Conservation (phyloP, 1,140 invertebrate genomes). For the Drosophila seguyi region DNA sequence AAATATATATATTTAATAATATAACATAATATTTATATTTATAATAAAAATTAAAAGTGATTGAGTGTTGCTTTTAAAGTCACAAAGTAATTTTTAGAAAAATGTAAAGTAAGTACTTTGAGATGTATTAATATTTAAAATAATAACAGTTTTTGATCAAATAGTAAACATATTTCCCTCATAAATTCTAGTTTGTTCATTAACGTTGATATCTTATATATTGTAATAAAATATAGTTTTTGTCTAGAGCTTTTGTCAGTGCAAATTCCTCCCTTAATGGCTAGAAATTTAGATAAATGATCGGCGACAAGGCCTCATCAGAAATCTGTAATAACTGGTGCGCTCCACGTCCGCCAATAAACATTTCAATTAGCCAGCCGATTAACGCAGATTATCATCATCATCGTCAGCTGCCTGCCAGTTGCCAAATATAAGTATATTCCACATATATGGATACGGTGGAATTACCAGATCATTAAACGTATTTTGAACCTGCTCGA, state of each 20-base stretch:
- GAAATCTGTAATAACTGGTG: conserved; percentile 38
- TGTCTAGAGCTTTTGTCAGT: not conserved
- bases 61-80: too few species aligned
- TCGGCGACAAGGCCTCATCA: conserved; percentile 34
- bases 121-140: too few species aligned
- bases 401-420: not conserved
- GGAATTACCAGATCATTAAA: conserved; percentile 65
- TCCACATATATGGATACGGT: conserved; percentile 13
- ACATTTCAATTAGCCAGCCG: conserved; percentile 56
- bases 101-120: too few species aligned
- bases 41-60: too few species aligned
- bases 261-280: conserved; percentile 14
- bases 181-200: too few species aligned
- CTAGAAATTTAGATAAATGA: conserved; percentile 38
- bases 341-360: conserved; percentile 40
- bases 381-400: conserved; percentile 37
- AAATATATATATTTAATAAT: too few species aligned
- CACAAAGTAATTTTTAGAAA: too few species aligned
- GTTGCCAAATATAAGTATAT: conserved; percentile 10
- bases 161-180: too few species aligned
- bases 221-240: not conserved
- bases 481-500: conserved; percentile 63
- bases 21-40: too few species aligned
- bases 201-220: too few species aligned
- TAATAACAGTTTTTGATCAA: too few species aligned